phyloP scores from a whole-genome alignment of 2,113 vertebrate species.

The Eudorcas thomsonii region DNA sequence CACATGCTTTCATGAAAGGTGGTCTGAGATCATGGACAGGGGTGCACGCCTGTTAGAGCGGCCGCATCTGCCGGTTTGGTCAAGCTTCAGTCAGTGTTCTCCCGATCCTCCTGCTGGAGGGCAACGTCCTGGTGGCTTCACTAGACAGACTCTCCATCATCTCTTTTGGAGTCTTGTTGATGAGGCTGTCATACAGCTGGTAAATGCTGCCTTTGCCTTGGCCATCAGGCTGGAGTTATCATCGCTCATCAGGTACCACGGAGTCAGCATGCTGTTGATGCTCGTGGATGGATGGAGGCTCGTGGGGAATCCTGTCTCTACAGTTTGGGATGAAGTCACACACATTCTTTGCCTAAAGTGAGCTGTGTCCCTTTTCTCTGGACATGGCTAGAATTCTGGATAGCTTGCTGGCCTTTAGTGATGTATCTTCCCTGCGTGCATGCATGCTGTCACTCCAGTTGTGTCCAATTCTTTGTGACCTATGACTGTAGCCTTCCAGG shows the following conservation, averaged over 20 bases:
- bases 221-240: neutral
- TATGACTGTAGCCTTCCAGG: neutral
- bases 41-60: neutral
- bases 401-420: neutral
- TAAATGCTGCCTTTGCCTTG: neutral
- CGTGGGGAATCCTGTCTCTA: neutral
- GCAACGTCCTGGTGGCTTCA: neutral
- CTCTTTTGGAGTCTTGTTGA: neutral
- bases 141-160: neutral
- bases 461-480: neutral
- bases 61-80: neutral
- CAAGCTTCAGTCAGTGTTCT: neutral
- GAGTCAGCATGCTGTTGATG: accelerated
- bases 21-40: neutral
- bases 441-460: neutral
- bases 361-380: neutral
- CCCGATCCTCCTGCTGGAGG: neutral
- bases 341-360: neutral
- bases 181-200: neutral
- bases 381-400: neutral
- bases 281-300: neutral
- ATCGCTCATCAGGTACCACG: neutral
- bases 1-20: neutral
- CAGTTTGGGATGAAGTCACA: neutral
- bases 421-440: neutral